These are phyloP conservation scores for Acrocephalus scirpaceus DNA, from an alignment of 2,797 vertebrate genomes.

Conservation along the genomic window DNA sequence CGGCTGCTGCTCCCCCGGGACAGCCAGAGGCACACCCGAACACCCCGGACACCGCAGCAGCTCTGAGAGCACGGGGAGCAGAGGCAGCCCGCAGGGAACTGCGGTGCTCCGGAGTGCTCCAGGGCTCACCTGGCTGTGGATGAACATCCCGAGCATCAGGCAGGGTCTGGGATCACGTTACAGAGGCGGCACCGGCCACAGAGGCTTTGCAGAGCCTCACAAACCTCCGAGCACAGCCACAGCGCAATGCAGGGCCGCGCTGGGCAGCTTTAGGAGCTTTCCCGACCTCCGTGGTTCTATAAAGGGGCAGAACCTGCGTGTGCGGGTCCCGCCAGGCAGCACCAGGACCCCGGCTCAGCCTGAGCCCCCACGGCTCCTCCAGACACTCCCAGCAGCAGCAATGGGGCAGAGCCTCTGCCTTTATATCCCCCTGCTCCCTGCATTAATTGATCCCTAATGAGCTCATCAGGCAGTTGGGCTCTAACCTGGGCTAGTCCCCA, in stretches of 20 bases:
- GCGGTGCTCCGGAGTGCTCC: accelerated
- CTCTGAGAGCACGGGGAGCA: accelerated
- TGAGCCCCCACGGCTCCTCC: accelerated
- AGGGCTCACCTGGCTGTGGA: accelerated
- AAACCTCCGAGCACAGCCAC: accelerated
- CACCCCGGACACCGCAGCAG: accelerated
- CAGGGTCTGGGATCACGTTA: accelerated
- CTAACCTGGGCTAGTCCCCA: background rate
- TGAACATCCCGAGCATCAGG: accelerated
- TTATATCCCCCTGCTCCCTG: background rate
- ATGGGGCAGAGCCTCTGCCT: accelerated
- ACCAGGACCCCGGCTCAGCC: accelerated
- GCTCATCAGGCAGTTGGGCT: background rate
- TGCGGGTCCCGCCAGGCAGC: accelerated
- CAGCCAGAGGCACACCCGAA: background rate
- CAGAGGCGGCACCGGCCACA: accelerated
- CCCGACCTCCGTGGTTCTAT: accelerated
- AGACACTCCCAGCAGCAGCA: accelerated
- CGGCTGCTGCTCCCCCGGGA: background rate
- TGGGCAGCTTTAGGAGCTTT: background rate
- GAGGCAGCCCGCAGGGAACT: background rate
- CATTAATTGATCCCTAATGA: background rate
- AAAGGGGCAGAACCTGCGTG: accelerated
- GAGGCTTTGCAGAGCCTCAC: background rate
- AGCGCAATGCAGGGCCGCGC: accelerated